Percentiles rank a stretch among this genome's conserved stretches.
Conservation (phyloP, 2,113 vertebrate genomes). For the Spea bombifrons region DNA sequence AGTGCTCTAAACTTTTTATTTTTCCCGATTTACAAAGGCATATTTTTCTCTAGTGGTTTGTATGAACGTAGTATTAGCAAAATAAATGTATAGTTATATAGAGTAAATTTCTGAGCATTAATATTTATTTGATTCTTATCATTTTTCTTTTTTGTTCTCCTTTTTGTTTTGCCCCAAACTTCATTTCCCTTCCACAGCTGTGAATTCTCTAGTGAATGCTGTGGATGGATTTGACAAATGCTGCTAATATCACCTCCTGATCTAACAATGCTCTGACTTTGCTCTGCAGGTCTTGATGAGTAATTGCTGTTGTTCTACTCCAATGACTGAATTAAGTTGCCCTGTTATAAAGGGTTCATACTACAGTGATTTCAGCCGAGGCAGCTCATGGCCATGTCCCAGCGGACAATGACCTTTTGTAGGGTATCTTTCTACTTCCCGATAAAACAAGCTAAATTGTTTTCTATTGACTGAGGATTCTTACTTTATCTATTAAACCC, state of each 20-base stretch:
- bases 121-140: neutral
- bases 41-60: no score
- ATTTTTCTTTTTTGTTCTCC: neutral
- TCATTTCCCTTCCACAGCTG: slow-evolving; percentile 83
- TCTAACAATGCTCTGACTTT: slow-evolving; percentile 72
- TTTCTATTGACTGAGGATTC: slow-evolving; percentile 45
- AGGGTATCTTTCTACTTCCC: slow-evolving; percentile 38
- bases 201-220: slow-evolving; percentile 75
- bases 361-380: slow-evolving; percentile 50
- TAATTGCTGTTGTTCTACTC: slow-evolving; percentile 82
- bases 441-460: slow-evolving; percentile 47
- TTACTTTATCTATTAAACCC: slow-evolving; percentile 34
- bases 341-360: slow-evolving; percentile 59
- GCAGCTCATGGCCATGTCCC: slow-evolving; percentile 46
- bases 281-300: slow-evolving; percentile 71
- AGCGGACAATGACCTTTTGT: slow-evolving; percentile 44
- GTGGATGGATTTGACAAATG: slow-evolving; percentile 85
- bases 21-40: no score
- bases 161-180: slow-evolving; percentile 55
- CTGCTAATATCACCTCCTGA: slow-evolving; percentile 85
- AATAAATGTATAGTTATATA: no score
- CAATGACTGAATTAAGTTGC: slow-evolving; percentile 68
- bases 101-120: no score
- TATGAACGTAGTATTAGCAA: no score
- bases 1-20: no score